phyloP scores from a whole-genome alignment of 2,797 vertebrate species.

The Danio albolineatus region DNA sequence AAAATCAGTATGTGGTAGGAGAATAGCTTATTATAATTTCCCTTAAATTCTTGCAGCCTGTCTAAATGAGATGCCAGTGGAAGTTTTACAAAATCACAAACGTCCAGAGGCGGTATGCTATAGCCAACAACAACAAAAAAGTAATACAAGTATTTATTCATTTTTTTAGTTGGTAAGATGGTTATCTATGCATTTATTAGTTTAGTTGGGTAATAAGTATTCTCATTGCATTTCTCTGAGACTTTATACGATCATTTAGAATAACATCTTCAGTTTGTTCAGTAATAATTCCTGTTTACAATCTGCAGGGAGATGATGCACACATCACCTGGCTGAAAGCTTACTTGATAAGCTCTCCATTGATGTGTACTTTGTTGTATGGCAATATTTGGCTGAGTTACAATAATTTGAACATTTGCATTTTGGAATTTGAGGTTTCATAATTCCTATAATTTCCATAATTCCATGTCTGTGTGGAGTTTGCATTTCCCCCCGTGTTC shows the following conservation, averaged over 20 bases:
- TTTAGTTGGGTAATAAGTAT: not conserved
- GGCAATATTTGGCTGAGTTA: too few relatives aligned
- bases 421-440: too few relatives aligned
- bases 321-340: too few relatives aligned
- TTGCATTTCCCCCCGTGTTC: too few relatives aligned
- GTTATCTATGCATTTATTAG: constrained; percentile 2
- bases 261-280: constrained; percentile 27
- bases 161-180: constrained; percentile 9
- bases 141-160: not conserved
- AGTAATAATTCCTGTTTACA: constrained; percentile 6
- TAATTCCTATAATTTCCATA: too few relatives aligned
- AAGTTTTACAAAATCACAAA: constrained; percentile 34
- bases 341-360: too few relatives aligned
- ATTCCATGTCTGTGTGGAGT: too few relatives aligned
- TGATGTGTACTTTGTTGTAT: too few relatives aligned
- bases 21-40: constrained; percentile 14
- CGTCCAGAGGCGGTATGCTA: not conserved
- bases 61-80: not conserved
- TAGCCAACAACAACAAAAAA: not conserved
- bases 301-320: constrained; percentile 2
- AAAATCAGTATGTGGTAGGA: constrained; percentile 15
- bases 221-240: constrained; percentile 36
- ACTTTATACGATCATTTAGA: constrained; percentile 30
- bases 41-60: not conserved
- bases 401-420: too few relatives aligned